Base-by-base conservation (phyloP, 53 echinoderm and acorn worm species). In the Mesocentrotus franciscanus region DNA sequence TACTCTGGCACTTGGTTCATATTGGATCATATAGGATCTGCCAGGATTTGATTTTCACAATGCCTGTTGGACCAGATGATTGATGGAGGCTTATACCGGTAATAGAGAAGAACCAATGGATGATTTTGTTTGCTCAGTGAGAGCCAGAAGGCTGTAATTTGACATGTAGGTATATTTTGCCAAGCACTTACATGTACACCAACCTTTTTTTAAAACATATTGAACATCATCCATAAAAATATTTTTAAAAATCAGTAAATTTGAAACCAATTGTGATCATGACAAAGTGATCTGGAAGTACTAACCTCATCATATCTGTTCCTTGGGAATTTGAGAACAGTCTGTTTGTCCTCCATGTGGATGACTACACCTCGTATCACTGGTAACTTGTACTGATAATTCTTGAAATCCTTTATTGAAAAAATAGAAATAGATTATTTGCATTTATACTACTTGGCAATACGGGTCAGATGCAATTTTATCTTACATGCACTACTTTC, bases 381-480 rank as follows among this genome's bases (percentile, higher is more conserved):
- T 12, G 99, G 99, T 78, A 99, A 68, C 96, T 97, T 98, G 96
- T 99, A 99, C 95, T 99, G 99, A 92, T 99, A 99, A 61, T 99
- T 99, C 96, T 99, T 99, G 93, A 99, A 99, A 96, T 99, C 99
- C 99, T 99, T 95, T 24, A 79, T n/a, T n/a, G 85, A 2, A 11
- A 35, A 22, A 26, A 85, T 4, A 85, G 56, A 55, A 49, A 20
- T 49, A 90, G 7, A 49, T 15, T 32, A 24, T 9, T n/a, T n/a
- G n/a, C n/a, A 85, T 17, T 10, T 26, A 26, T 29, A 74, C 26
- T 17, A 61, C 61, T 18, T 61, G 61, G 61, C 61, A 68, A 20
- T 68, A 24, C 4, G 24, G 68, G 68, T 68, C 24, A 24, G 24
- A 68, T 68, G 68, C 26, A 68, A 68, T 68, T 22, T 68, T 0